Evolutionary conservation across 2,113 vertebrate species (phyloP), one percentile per base, ranked within the genome.

Genomic region (Corythornis vintsioides): DNA sequence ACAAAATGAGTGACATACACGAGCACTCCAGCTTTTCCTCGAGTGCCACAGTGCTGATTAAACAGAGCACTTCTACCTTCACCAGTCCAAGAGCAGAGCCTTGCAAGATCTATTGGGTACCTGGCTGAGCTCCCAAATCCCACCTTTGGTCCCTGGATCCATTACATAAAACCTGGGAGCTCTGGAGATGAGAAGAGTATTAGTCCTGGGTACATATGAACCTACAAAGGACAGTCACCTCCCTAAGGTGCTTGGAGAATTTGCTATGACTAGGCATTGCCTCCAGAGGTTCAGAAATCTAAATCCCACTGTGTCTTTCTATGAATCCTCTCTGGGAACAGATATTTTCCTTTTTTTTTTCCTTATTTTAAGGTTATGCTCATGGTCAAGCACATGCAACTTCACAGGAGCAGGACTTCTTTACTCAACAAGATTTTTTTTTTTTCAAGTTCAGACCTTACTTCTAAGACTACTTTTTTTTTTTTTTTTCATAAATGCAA

Each of bases 11-110:
- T 91, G 77, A 67, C 93, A 73, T 74, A 60, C 80, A 91, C 35
- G 92, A 90, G 63, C 69, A 59, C 69, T 71, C 56, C 6, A 86
- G 92, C 89, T 92, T 92, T 92, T 96, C 92, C 89, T 94, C 26
- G 89, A 93, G 91, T 89, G 73, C 79, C 67, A 81, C 79, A 67
- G 72, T 74, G 72, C 57, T 86, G 87, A 95, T 87, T 94, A 93
- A 91, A 89, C 26, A 88, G 73, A 94, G 91, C 76, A 91, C 75
- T 91, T 74, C 60, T 89, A 83, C 69, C 60, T 91, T 60, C 35
- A 83, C 48, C 71, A 85, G 17, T 65, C 24, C 76, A 79, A 53
- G 14, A 82, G 55, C 28, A 5, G 15, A 79, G 38, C 3, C 60
- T 90, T 74, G 60, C 75, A 89, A 79, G 93, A 91, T 80, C 47